Conservation (phyloP, 2,888 invertebrate species). For the Sussaba pulchella region DNA sequence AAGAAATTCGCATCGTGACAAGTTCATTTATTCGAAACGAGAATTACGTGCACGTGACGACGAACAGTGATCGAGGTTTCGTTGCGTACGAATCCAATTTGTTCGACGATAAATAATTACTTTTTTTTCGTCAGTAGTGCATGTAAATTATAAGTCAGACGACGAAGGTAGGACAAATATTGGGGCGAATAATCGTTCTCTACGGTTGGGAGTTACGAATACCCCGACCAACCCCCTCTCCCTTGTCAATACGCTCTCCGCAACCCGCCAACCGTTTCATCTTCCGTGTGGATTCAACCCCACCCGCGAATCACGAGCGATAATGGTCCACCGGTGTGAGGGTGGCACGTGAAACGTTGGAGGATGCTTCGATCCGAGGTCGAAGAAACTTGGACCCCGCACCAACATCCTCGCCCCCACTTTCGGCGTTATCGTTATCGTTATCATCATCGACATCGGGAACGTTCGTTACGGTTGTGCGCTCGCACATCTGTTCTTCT, state of each 20-base stretch:
- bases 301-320: constrained; percentile 29
- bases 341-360: constrained; percentile 63
- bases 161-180: too few species aligned
- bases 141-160: neutral
- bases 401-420: constrained; percentile 49
- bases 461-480: constrained; percentile 16
- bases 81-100: too few species aligned
- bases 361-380: constrained; percentile 65
- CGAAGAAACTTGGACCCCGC: constrained; percentile 49
- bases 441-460: constrained; percentile 51
- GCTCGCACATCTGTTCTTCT: neutral
- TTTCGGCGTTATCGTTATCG: constrained; percentile 60
- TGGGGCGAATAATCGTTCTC: neutral
- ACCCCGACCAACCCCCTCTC: too few species aligned
- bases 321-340: constrained; percentile 56
- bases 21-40: neutral
- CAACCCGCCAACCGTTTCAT: too few species aligned
- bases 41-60: neutral
- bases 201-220: neutral
- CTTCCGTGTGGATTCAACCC: neutral
- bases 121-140: too few species aligned
- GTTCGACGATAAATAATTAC: too few species aligned
- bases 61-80: too few species aligned
- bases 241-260: too few species aligned
- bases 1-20: neutral